Evolutionary conservation across 2,113 vertebrate genomes (phyloP).

Genomic region (Nymphicus hollandicus): DNA sequence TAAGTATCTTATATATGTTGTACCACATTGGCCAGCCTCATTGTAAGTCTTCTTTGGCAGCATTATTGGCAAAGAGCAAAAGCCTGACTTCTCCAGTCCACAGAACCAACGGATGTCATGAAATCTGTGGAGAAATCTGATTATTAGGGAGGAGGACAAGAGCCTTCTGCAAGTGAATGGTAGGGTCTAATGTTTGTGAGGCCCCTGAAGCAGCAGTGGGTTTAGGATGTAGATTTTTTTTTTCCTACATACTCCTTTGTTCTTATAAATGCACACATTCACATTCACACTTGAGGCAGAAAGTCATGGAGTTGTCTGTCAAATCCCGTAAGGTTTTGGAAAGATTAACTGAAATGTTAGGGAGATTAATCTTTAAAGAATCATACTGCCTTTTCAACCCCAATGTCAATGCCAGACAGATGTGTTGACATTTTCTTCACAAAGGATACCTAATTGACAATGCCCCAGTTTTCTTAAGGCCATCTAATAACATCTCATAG

Average conservation of each 20-base stretch:
- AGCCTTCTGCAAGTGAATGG: neutral
- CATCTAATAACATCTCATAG: neutral
- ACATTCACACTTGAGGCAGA: neutral
- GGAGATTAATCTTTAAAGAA: conserved; percentile 14
- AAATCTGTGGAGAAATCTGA: neutral
- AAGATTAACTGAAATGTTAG: conserved; percentile 23
- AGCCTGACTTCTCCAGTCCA: neutral
- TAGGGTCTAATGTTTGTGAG: neutral
- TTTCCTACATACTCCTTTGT: neutral
- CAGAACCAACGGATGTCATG: neutral
- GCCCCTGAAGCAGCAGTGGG: neutral
- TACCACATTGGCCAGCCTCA: neutral
- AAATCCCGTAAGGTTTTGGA: neutral
- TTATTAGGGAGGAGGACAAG: neutral
- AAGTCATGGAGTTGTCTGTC: neutral
- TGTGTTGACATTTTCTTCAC: neutral
- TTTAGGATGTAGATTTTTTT: neutral
- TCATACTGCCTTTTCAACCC: neutral
- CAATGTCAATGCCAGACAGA: neutral
- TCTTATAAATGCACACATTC: neutral
- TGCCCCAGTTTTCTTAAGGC: neutral
- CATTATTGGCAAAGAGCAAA: neutral
- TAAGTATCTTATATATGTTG: neutral
- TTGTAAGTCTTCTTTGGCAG: neutral
- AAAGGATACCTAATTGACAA: neutral